These are phyloP conservation scores for Sarcophaga variegata DNA, from an alignment of 2,888 invertebrate genomes.

Conservation along the genomic window DNA sequence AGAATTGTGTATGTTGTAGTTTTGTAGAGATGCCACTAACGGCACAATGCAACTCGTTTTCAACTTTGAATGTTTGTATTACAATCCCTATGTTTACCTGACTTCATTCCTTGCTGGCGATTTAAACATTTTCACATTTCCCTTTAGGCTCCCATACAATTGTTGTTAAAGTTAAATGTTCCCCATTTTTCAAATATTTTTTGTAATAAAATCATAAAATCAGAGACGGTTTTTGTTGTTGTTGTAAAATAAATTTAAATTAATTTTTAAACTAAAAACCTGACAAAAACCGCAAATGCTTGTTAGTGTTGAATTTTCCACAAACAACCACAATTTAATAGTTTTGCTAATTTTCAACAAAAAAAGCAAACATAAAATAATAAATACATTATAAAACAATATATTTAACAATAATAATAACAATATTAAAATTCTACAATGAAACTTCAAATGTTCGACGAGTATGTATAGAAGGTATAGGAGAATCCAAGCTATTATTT, in stretches of 20 bases:
- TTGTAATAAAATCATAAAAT: slow-evolving; percentile 10
- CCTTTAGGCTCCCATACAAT: slow-evolving; percentile 26
- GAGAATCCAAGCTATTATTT: too few species aligned
- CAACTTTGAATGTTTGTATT: too few species aligned
- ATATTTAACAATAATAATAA: neutral
- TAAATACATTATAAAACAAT: neutral
- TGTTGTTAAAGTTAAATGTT: slow-evolving; percentile 7
- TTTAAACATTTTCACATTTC: slow-evolving; percentile 1
- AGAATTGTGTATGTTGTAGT: too few species aligned
- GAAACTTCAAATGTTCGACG: neutral
- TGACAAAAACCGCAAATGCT: slow-evolving; percentile 57
- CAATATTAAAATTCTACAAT: neutral
- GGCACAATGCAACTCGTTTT: too few species aligned
- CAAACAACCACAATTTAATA: slow-evolving; percentile 61
- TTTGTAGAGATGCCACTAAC: too few species aligned
- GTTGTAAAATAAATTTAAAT: slow-evolving; percentile 38
- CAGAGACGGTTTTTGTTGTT: slow-evolving; percentile 20
- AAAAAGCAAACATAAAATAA: neutral
- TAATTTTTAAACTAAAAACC: slow-evolving; percentile 55
- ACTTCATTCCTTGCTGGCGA: too few species aligned
- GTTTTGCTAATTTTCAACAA: slow-evolving; percentile 60
- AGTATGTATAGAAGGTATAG: too few species aligned
- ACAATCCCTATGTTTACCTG: too few species aligned
- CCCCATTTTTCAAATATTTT: slow-evolving; percentile 29
- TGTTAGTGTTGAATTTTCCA: slow-evolving; percentile 61